phyloP scores from a whole-genome alignment of 2,797 vertebrate genomes.

The Acestrorhynchus altus region DNA sequence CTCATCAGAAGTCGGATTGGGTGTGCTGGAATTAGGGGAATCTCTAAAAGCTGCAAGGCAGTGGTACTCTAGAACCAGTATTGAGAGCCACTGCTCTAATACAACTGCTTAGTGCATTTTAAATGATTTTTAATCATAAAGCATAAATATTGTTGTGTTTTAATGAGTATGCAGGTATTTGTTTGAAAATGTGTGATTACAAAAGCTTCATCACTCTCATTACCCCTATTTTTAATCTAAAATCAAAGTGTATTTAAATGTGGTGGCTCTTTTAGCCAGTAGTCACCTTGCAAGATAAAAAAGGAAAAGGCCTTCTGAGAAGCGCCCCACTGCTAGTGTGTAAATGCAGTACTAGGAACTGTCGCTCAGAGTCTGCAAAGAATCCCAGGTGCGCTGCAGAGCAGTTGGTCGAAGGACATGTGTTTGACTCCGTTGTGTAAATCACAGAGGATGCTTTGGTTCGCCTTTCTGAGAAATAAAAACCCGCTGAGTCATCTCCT shows the following conservation, averaged over 20 bases:
- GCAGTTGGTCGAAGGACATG: conserved; percentile 5
- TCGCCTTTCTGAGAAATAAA: conserved; percentile 47
- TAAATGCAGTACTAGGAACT: conserved; percentile 34
- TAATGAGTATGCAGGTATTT: too few relatives aligned
- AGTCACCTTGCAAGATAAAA: not conserved
- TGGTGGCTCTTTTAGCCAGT: not conserved
- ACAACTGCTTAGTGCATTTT: too few relatives aligned
- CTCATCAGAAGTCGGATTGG: too few relatives aligned
- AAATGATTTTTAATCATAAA: too few relatives aligned
- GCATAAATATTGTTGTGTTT: too few relatives aligned
- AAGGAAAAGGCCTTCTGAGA: conserved; percentile 16
- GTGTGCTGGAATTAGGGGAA: too few relatives aligned
- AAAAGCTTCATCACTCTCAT: too few relatives aligned
- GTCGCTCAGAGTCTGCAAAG: conserved; percentile 11
- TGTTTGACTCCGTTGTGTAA: conserved; percentile 1
- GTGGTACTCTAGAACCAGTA: too few relatives aligned
- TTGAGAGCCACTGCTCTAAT: too few relatives aligned
- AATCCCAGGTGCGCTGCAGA: conserved; percentile 17
- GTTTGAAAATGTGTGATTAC: too few relatives aligned
- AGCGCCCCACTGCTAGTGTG: not conserved
- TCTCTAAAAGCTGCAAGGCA: too few relatives aligned
- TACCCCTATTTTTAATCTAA: too few relatives aligned
- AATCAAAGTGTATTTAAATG: not conserved
- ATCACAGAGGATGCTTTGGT: conserved; percentile 37
- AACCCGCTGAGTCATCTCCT: conserved; percentile 49